Base-by-base conservation (phyloP, 2,113 vertebrate genomes). In the Peromyscus leucopus region DNA sequence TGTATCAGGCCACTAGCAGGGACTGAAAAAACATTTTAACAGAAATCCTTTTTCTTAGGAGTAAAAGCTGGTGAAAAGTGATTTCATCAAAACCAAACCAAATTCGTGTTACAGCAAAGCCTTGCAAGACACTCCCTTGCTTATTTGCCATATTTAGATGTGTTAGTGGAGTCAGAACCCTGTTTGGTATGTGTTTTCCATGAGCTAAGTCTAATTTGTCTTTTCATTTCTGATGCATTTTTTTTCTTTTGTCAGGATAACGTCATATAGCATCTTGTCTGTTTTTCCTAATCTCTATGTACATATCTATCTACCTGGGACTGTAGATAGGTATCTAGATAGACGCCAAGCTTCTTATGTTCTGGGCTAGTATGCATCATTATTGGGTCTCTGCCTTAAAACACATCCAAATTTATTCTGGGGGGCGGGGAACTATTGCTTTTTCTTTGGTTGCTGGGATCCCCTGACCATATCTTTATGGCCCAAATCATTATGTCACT, bases 201-300 rank as follows among this genome's bases (percentile, higher is more conserved):
- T 98, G 95, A 90, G 97, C 89, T 98, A 98, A 98, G 98, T 98
- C 97, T 98, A 78, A 98, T 97, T 98, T 98, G 98, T 98, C 97
- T 98, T 98, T 99, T 98, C 98, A 98, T 98, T 98, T 99, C 98
- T 98, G 98, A 99, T 98, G 98, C 99, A 98, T 99, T 97, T 96
- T 98, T 97, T 98, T 98, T 98, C 97, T 98, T 98, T 98, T 98
- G 98, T 99, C 98, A 99, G 99, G 98, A 98, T 98, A 99, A 98
- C 98, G 97, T 95, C 98, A 98, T 98, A 78, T 98, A 99, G 98
- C 97, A 98, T 98, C 98, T 98, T 98, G 90, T 97, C 96, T 98
- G 97, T 98, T 97, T 98, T 97, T 57, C 95, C 90, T 93, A 93
- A 88, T 97, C 89, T 96, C 96, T 97, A 5, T 98, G 24, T 94